phyloP scores from a whole-genome alignment of 2,797 vertebrate species.

The Aselliscus stoliczkanus region DNA sequence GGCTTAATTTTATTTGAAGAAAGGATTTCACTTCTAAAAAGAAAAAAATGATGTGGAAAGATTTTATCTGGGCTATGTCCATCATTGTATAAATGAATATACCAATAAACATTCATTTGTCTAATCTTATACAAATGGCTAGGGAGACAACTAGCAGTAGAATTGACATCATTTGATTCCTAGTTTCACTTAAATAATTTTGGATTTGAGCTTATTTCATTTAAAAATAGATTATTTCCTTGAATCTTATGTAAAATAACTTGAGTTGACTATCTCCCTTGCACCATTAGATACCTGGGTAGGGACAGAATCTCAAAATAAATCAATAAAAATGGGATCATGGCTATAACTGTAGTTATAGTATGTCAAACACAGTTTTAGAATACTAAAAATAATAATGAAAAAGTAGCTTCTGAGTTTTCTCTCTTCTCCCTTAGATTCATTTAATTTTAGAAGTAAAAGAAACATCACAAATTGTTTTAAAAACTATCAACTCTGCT shows the following conservation, averaged over 20 bases:
- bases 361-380: background rate
- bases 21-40: background rate
- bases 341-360: background rate
- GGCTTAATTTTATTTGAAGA: background rate
- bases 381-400: background rate
- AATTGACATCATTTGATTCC: background rate
- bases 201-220: background rate
- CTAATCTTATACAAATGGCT: background rate
- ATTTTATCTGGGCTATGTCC: background rate
- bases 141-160: background rate
- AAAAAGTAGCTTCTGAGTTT: background rate
- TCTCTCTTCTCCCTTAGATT: background rate
- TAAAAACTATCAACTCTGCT: background rate
- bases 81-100: background rate
- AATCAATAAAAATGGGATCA: background rate
- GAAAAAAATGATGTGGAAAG: background rate
- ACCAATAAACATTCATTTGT: background rate
- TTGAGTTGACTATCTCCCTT: background rate
- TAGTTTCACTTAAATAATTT: background rate
- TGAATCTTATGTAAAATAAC: background rate
- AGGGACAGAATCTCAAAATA: background rate
- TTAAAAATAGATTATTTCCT: background rate
- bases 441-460: background rate
- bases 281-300: background rate
- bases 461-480: background rate